Evolutionary conservation across 2,113 vertebrate genomes (phyloP).

Genomic region (Collichthys lucidus): DNA sequence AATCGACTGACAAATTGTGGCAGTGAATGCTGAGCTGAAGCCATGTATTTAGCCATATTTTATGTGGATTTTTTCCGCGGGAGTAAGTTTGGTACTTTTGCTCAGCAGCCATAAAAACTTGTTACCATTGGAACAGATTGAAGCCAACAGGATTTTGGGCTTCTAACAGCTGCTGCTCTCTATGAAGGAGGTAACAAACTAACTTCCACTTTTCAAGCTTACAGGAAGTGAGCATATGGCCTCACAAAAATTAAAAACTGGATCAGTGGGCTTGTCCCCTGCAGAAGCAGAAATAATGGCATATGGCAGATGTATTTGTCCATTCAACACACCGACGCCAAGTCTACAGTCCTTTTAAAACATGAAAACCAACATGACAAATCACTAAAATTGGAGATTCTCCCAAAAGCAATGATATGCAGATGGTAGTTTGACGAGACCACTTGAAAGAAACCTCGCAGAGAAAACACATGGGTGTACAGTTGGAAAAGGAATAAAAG

Average conservation of each 20-base stretch:
- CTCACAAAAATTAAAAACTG: neutral
- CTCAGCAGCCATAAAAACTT: neutral
- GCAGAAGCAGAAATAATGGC: neutral
- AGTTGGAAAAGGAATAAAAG: conserved; percentile 5
- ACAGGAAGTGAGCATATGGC: neutral
- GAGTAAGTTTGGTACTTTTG: too few relatives aligned
- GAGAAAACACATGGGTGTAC: conserved; percentile 26
- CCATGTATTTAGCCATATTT: neutral
- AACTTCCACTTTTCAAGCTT: neutral
- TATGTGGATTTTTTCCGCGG: neutral
- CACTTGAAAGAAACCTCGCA: neutral
- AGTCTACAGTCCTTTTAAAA: neutral
- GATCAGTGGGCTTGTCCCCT: neutral
- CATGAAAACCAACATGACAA: conserved; percentile 16
- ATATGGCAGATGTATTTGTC: conserved; percentile 1
- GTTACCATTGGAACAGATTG: neutral
- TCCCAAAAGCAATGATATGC: neutral
- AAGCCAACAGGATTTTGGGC: neutral
- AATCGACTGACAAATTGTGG: neutral
- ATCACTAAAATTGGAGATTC: conserved; percentile 20
- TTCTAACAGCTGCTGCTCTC: neutral
- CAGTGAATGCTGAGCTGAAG: neutral
- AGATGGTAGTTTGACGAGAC: conserved; percentile 29
- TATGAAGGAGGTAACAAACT: neutral
- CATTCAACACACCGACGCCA: conserved; percentile 10